A percentile compares a stretch with the other conserved stretches of the same genome.
Conservation (phyloP, 2,113 vertebrate species). For the Hylia prasina region DNA sequence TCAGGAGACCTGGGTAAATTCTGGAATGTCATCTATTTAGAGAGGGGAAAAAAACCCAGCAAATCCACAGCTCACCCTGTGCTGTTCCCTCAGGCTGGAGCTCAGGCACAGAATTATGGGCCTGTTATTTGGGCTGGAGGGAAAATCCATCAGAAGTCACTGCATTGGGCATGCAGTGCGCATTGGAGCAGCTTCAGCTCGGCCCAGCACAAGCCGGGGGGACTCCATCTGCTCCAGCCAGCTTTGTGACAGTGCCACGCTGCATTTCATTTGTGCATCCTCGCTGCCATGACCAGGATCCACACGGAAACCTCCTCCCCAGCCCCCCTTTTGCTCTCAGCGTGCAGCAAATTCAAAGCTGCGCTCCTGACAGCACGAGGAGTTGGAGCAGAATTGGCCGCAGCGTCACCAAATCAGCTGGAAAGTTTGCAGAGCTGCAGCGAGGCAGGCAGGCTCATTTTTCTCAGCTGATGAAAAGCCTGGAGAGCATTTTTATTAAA, state of each 20-base stretch:
- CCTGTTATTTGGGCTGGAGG: neutral
- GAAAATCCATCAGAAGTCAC: neutral
- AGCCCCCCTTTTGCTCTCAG: neutral
- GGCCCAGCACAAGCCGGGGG: neutral
- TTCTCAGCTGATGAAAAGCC: slow-evolving; percentile 36
- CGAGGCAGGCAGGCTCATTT: neutral
- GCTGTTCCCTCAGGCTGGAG: neutral
- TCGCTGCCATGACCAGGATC: neutral
- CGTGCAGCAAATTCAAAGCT: neutral
- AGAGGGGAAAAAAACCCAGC: rapidly evolving
- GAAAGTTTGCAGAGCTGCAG: neutral
- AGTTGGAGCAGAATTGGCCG: neutral
- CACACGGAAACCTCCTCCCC: neutral
- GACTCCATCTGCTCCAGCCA: slow-evolving; percentile 40
- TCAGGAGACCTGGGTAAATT: neutral
- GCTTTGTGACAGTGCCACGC: neutral
- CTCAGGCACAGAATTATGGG: neutral
- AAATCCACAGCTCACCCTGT: neutral
- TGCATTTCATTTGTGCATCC: neutral
- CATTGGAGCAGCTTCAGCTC: neutral
- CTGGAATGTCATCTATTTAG: neutral
- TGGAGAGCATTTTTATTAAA: slow-evolving; percentile 32
- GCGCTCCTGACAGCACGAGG: neutral
- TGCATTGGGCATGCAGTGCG: rapidly evolving
- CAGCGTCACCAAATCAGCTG: neutral